A percentile compares a stretch with the other conserved stretches of the same genome.
These are phyloP conservation scores for Melanerpes formicivorus DNA, from an alignment of 2,113 vertebrate genomes.

Conservation along the genomic window DNA sequence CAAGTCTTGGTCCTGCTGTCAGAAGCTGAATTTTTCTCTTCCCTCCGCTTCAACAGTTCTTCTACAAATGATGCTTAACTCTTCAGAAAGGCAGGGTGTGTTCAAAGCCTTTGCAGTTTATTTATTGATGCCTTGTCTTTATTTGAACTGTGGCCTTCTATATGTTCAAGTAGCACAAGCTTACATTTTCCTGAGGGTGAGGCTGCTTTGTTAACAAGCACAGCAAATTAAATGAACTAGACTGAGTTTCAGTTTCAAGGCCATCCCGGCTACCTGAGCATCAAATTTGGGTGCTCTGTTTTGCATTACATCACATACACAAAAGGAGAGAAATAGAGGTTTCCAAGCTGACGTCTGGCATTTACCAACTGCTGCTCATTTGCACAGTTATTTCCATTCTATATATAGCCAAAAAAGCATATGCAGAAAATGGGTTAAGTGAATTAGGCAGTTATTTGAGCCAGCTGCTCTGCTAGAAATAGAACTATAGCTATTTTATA, in stretches of 20 bases:
- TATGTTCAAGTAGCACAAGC: neutral
- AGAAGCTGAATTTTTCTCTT: neutral
- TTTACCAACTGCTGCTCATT: neutral
- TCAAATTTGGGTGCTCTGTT: neutral
- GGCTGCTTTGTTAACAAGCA: neutral
- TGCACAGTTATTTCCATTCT: neutral
- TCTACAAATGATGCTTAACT: neutral
- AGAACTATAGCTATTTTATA: conserved; percentile 3
- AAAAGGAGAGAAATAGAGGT: neutral
- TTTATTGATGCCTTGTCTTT: neutral
- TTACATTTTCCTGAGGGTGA: neutral
- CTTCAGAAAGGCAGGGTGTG: neutral
- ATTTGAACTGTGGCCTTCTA: neutral
- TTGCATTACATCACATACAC: neutral
- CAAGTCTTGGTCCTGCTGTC: neutral
- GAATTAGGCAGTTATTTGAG: conserved; percentile 21
- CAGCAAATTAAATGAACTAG: neutral
- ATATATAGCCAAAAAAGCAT: neutral
- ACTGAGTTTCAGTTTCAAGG: neutral
- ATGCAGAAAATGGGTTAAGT: neutral
- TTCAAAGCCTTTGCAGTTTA: neutral
- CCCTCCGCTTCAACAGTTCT: neutral
- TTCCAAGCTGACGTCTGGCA: neutral
- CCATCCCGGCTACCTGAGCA: neutral
- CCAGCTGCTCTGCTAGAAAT: conserved; percentile 26